A percentile compares a stretch with the other conserved stretches of the same genome.
These are phyloP conservation scores for Linnaemya vulpina DNA, from an alignment of 2,888 invertebrate genomes.

Conservation along the genomic window DNA sequence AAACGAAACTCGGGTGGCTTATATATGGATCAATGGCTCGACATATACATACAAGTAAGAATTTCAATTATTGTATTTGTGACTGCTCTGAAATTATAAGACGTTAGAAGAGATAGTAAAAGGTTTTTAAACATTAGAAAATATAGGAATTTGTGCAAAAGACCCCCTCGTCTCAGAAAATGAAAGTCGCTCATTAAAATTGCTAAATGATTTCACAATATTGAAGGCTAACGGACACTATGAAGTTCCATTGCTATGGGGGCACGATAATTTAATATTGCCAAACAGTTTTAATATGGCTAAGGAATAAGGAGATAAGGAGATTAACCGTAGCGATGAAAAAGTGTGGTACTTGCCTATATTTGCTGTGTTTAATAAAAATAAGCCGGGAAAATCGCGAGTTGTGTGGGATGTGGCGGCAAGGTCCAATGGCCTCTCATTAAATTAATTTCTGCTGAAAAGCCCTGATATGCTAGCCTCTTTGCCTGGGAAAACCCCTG, in stretches of 20 bases:
- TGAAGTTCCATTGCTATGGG: too few relatives aligned
- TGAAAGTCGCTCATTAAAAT: not conserved
- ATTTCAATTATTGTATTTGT: conserved; percentile 57
- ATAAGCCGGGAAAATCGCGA: conserved; percentile 43
- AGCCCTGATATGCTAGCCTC: conserved; percentile 52
- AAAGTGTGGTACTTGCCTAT: too few relatives aligned
- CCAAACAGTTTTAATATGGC: too few relatives aligned
- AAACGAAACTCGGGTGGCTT: conserved; percentile 56
- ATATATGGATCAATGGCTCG: conserved; percentile 38
- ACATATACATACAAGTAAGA: conserved; percentile 20
- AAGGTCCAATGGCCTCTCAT: conserved; percentile 34
- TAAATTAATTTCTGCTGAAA: conserved; percentile 56
- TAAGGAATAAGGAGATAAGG: too few relatives aligned
- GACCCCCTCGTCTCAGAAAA: conserved; percentile 9
- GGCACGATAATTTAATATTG: too few relatives aligned
- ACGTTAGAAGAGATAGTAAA: conserved; percentile 41
- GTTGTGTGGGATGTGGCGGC: conserved; percentile 65
- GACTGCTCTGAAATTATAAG: conserved; percentile 10
- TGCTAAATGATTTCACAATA: not conserved
- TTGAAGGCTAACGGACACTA: too few relatives aligned
- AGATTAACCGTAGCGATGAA: too few relatives aligned
- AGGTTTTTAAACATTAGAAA: conserved; percentile 42
- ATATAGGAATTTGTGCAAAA: conserved; percentile 44
- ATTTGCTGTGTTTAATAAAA: too few relatives aligned
- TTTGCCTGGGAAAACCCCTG: conserved; percentile 19